Base-by-base conservation (phyloP, 2,113 vertebrate species). In the Hippocampus guttulatus region DNA sequence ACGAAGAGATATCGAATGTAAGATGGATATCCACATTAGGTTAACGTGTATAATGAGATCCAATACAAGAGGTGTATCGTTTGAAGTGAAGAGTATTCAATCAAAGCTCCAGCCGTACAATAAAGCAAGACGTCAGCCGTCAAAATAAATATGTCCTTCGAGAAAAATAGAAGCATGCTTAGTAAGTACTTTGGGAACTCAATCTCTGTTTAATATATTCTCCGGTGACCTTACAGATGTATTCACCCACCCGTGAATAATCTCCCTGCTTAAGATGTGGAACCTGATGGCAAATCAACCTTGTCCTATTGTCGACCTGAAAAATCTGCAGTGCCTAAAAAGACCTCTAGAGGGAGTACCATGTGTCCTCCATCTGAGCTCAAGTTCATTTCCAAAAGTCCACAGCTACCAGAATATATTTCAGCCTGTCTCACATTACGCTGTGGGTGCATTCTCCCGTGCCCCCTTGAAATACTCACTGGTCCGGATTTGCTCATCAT, bases 381-480 rank as follows among this genome's bases (percentile, higher is more conserved):
- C 14, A 70, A 75, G 74, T 74, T 86, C 54, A 66, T 81, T 61
- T 78, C 71, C 49, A 74, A 61, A 67, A 71, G 68, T 61, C 70
- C 57, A 79, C 57, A 79, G 79, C 45, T 64, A 81, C 51, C 80
- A 81, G 72, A 86, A 85, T 83, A 86, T 81, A 77, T 81, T 68
- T 75, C 70, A 63, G 72, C 74, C 40, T 61, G 25, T 81, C 86
- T 88, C 85, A 77, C 12, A 75, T 91, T 86, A 80, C 88, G 71
- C 15, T 16, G 21, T 33, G 25, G 76, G 75, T 66, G 77, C 71
- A 77, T 73, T 78, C 72, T 61, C 71, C 15, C 23, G n/a, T 41
- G 21, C 75, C 75, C 75, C 30, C 84, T 82, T 87, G 76, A 89
- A 89, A 89, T 89, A 86, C 77, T 82, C 84, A 55, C 69, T 74